phyloP scores from a whole-genome alignment of 2,888 invertebrate species.

The Caenorhabditis drosophilae region DNA sequence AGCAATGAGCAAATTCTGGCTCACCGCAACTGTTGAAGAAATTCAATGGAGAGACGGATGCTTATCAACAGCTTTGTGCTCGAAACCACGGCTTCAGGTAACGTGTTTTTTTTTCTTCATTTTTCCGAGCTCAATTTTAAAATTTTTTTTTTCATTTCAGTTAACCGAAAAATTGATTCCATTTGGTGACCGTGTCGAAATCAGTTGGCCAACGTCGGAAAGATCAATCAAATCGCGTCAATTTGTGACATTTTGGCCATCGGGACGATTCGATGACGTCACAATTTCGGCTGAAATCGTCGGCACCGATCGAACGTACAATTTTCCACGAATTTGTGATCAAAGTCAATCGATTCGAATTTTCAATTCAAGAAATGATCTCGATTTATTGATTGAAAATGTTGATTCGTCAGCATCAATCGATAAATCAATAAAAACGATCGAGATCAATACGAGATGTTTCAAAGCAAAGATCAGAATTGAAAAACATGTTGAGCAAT shows the following conservation, averaged over 20 bases:
- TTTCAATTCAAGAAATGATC: constrained; percentile 17
- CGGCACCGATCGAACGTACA: constrained; percentile 61
- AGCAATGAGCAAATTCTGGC: too few species aligned
- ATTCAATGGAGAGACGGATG: constrained; percentile 62
- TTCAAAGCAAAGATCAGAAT: constrained; percentile 62
- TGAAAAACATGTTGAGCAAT: constrained; percentile 55
- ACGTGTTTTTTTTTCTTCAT: too few species aligned
- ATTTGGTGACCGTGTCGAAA: constrained; percentile 40
- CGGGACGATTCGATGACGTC: constrained; percentile 46
- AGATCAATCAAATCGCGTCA: constrained; percentile 32
- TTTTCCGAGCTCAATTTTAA: too few species aligned
- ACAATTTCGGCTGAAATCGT: constrained; percentile 52
- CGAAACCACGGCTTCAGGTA: constrained; percentile 58
- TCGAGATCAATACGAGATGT: constrained; percentile 55
- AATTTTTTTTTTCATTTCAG: constrained; percentile 18
- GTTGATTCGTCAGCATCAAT: constrained; percentile 6
- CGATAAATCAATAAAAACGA: constrained; percentile 20
- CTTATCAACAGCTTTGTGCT: constrained; percentile 58
- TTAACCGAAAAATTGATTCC: constrained; percentile 46
- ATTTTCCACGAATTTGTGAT: constrained; percentile 63
- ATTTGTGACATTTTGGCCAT: constrained; percentile 37
- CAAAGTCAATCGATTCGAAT: constrained; percentile 51
- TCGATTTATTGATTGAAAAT: too few species aligned
- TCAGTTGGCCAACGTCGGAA: constrained; percentile 51
- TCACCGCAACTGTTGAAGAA: constrained; percentile 54